phyloP scores from a whole-genome alignment of 2,113 vertebrate species.

The Choloepus hoffmanni region DNA sequence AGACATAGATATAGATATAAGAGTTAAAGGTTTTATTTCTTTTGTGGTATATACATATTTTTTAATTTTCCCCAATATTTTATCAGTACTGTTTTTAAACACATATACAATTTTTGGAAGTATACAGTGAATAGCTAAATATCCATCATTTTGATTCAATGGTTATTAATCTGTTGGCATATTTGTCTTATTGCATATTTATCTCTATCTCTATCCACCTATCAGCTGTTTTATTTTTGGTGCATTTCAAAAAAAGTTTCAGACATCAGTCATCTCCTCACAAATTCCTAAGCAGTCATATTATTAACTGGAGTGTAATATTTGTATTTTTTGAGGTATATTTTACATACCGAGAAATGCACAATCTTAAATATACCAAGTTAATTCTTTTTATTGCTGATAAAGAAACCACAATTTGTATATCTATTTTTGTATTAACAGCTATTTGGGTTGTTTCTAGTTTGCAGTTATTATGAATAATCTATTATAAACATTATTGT shows the following conservation, averaged over 20 bases:
- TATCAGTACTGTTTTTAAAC: not conserved
- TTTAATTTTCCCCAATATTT: not conserved
- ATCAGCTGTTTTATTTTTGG: not conserved
- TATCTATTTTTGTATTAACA: not conserved
- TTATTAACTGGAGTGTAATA: not conserved
- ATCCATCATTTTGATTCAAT: not conserved
- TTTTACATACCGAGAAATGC: not conserved
- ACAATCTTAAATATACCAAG: not conserved
- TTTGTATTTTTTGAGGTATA: not conserved
- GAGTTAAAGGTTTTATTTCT: not conserved
- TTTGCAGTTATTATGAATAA: not conserved
- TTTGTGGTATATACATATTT: not conserved
- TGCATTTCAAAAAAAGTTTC: not conserved
- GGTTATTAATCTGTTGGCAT: not conserved
- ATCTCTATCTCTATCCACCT: not conserved
- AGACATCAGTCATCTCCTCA: not conserved
- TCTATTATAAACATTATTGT: not conserved
- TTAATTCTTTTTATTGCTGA: slow-evolving; percentile 58
- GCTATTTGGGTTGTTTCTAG: not conserved
- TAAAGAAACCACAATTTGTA: not conserved
- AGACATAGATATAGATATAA: not conserved
- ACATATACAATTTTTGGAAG: not conserved
- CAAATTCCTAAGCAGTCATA: not conserved
- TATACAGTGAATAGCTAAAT: not conserved
- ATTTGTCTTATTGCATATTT: not conserved